Conservation (phyloP, 2,113 vertebrate genomes). For the Pao palembangensis region DNA sequence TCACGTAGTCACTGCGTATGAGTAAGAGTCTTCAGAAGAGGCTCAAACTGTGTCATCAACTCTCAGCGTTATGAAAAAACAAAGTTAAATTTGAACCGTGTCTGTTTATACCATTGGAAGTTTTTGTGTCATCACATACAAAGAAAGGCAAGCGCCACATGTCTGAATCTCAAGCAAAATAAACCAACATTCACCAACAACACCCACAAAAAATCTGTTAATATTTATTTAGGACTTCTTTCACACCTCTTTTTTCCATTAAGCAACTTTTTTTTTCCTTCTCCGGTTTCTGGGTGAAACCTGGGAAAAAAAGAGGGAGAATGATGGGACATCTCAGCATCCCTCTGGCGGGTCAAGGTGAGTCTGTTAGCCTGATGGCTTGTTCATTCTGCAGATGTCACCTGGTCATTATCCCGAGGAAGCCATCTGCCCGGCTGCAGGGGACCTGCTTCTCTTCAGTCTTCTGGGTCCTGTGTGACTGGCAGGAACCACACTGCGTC, state of each 20-base stretch:
- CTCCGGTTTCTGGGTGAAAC: constrained; percentile 46
- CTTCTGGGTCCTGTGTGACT: constrained; percentile 50
- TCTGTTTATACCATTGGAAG: not conserved
- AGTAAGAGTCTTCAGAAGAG: constrained; percentile 42
- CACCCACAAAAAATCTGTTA: constrained; percentile 62
- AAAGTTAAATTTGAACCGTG: constrained; percentile 19
- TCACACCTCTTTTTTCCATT: constrained; percentile 44
- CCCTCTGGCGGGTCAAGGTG: constrained; percentile 59
- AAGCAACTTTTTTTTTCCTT: constrained; percentile 29
- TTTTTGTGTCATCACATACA: not conserved
- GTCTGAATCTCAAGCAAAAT: constrained; percentile 41
- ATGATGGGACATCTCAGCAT: constrained; percentile 36
- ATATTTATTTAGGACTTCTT: constrained; percentile 43
- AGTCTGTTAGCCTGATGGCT: constrained; percentile 61
- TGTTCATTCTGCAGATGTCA: constrained; percentile 71
- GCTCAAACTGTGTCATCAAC: constrained; percentile 20
- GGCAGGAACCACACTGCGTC: constrained; percentile 49
- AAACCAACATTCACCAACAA: constrained; percentile 47
- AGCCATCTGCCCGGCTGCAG: constrained; percentile 69
- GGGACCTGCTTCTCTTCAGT: constrained; percentile 53
- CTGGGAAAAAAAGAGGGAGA: constrained; percentile 33
- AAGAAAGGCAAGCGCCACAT: not conserved
- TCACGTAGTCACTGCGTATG: constrained; percentile 35
- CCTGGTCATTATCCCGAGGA: constrained; percentile 63
- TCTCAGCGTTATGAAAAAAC: constrained; percentile 22